Conservation (phyloP, 2,888 invertebrate species). For the Drosophila antonietae region DNA sequence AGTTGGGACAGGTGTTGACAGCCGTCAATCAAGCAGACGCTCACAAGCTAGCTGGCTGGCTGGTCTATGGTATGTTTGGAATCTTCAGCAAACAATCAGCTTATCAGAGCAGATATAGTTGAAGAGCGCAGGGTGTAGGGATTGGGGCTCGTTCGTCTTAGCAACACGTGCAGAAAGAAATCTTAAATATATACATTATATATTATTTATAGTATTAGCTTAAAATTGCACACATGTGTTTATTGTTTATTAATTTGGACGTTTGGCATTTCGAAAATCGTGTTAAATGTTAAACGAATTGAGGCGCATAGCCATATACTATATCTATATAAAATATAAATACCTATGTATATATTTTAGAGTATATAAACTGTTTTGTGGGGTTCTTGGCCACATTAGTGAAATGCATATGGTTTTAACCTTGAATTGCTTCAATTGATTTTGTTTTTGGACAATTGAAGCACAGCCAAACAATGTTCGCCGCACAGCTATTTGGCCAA, state of each 20-base stretch:
- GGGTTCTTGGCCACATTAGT: conserved; percentile 62
- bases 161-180: conserved; percentile 19
- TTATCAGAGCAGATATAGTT: conserved; percentile 1
- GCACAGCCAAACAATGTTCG: conserved; percentile 26
- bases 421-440: conserved; percentile 52
- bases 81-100: conserved; percentile 1
- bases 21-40: conserved; percentile 1
- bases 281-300: conserved; percentile 37
- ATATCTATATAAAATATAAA: conserved; percentile 15
- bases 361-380: conserved; percentile 15
- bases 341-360: neutral
- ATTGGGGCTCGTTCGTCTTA: neutral
- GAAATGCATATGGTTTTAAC: conserved; percentile 65
- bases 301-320: conserved; percentile 34
- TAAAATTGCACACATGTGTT: conserved; percentile 26
- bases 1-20: conserved; percentile 25
- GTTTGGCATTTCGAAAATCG: conserved; percentile 34
- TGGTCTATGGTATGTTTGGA: neutral
- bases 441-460: conserved; percentile 51
- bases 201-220: conserved; percentile 14
- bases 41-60: neutral
- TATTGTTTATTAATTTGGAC: conserved; percentile 36
- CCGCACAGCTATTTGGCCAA: conserved; percentile 19
- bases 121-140: neutral
- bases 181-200: neutral